Evolutionary conservation across 1,140 invertebrate genomes (phyloP), one percentile per base, ranked within the genome.

Genomic region (Megalonaias nervosa): DNA sequence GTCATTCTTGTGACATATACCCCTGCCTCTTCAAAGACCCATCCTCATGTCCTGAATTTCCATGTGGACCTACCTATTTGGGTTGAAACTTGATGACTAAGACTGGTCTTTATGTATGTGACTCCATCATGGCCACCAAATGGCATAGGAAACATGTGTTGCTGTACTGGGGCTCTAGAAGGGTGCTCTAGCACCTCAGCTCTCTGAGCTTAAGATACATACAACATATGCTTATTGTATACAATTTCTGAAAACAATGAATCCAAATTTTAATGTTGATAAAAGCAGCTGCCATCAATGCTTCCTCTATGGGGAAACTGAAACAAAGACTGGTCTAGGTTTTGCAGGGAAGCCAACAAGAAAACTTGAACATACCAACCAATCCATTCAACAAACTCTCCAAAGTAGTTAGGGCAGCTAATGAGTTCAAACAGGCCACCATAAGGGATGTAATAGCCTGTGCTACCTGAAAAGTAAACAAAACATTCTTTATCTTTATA

Each of bases 331-430:
- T n/a, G 6, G 14, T n/a, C 19, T 19, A 62, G 23, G 60, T 14
- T 23, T 62, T 62, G 60, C 60, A 62, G 23, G 19, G 23, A 23
- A 14, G 2, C 2, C 60, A 61, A 62, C 60, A 62, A 6, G 5
- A 69, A 15, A 62, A 58, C 17, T 48, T 48, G 13, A n/a, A 65
- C 74, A 76, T 74, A 82, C 84, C 84, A 86, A 73, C 86, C 86
- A 17, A 79, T 77, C 86, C 85, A 85, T 61, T 87, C 74, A 21
- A 87, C 71, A 0, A 85, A 71, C 67, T 87, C 86, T 14, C 86
- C 86, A 74, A 87, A 86, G 71, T 87, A 87, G 71, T 87, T 87
- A 31, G 84, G 86, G 78, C 84, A 86, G 23, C 77, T 59, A 14
- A 86, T 68, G 19, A 86, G 48, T 61, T 87, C 84, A 84, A 84